Evolutionary conservation across 1,140 invertebrate genomes (phyloP), one percentile per base, ranked within the genome.

Genomic region (Ooceraea biroi): DNA sequence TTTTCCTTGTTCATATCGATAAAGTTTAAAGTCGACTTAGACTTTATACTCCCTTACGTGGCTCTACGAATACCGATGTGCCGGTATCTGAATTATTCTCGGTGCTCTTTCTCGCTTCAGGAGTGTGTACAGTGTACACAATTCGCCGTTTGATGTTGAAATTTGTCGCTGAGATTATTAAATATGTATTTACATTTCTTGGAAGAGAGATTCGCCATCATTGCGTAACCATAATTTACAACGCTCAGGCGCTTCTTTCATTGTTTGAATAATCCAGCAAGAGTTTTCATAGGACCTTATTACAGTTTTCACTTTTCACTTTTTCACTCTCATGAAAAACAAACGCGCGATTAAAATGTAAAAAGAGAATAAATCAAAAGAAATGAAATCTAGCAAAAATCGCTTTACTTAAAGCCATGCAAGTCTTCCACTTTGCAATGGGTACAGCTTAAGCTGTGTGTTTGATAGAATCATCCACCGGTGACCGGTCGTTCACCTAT

Each of bases 21-120:
- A 36, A n/a, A n/a, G 36, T 2, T 36, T 7, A 36, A 36, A n/a
- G 30, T 66, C 48, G 61, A 44, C 7, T n/a, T n/a, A 0, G 44
- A 50, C 14, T 17, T 25, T 30, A 30, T 1, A 27, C 5, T 48
- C 61, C 27, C 50, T 80, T 80, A 80, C 36, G 36, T 78, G 12
- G 63, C 36, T 30, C 25, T 44, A 10, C n/a, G 12, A 66, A 77
- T 41, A 50, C 22, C 17, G 19, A 55, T 19, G 44, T 7, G 44
- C 4, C 10, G 50, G 4, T 8, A 30, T 77, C 27, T 52, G n/a
- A 52, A 77, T 65, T 50, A 76, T 52, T 44, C 7, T 5, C 12
- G 0, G n/a, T 5, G 52, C 8, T 19, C 7, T 10, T 52, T 4
- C 14, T 22, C 52, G 0, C 36, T 36, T 36, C 36, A 36, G 4